Base-by-base conservation (phyloP, 2,888 invertebrate genomes). In the Branchellion lobata region DNA sequence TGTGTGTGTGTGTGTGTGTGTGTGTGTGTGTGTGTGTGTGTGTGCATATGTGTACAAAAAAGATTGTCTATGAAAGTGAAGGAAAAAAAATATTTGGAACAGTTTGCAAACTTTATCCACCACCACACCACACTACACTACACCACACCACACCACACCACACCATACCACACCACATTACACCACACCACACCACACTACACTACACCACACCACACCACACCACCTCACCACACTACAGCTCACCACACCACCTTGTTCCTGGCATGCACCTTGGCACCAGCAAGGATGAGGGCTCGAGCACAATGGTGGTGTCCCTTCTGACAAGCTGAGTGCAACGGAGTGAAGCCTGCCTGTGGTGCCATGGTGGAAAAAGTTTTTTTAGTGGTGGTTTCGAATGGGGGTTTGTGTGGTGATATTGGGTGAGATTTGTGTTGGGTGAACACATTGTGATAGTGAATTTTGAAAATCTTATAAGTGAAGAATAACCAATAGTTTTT, bases 241-340 rank as follows among this genome's bases (percentile, higher is more conserved):
- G n/a, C n/a, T n/a, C n/a, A n/a, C n/a, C n/a, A n/a, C 21, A 34
- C 33, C 0, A 94, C 94, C 89, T 95, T 95, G 86, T 96, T 96
- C 88, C 94, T 94, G 81, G 93, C 89, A 87, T 96, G 94, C 0
- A 95, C 92, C 87, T 93, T 92, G 81, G 94, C 93, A 0, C 93
- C 94, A 0, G 94, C 93, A 84, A 95, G 90, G 68, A 97, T 90
- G 18, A 97, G 89, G 86, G 95, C 94, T 78, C 96, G 88, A 85
- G 94, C 93, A 83, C 94, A 93, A 89, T 96, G 96, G 89, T 96
- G 97, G 89, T 96, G 96, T 0, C 96, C 96, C 88, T 95, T 95
- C 90, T 97, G 96, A 84, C 95, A 94, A 81, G 95, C 93, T 83
- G 97, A 91, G 89, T 97, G 97, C 69, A 97, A 90, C n/a, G 96